Evolutionary conservation across 2,113 vertebrate genomes (phyloP), one percentile per base, ranked within the genome.

Genomic region (Corvus cornix): DNA sequence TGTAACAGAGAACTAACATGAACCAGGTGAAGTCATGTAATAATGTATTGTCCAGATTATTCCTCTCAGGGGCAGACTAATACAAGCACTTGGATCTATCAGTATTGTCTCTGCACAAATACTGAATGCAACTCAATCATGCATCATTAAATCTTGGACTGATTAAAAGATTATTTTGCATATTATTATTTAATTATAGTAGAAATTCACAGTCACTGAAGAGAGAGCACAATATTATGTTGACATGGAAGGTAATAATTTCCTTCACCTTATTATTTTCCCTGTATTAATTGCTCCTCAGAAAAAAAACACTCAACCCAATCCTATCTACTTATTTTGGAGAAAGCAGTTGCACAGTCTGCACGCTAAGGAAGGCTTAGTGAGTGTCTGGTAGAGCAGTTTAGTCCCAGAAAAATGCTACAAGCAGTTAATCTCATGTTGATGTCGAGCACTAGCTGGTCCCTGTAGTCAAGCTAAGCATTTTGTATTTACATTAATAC

Each of bases 401-500:
- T 96, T 3, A 92, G 49, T 22, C 53, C 75, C 21, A 76, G 51
- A 3, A 92, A 94, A 95, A 74, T 7, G 39, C 83, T 70, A 22
- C 43, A 22, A 67, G 76, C 90, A 86, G 41, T 95, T 95, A 93
- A 95, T 90, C 83, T 77, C 76, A 17, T n/a, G 76, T 23, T 78
- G 31, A 81, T 84, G 68, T 68, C 2, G 11, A 84, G 81, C 6
- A 8, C 64, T 28, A 27, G 64, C 59, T 59, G 67, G 41, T 49
- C 59, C 76, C 84, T 60, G n/a, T 26, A n/a, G 62, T 9, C 87
- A 64, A 43, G 52, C 44, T 84, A 53, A 92, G 56, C 80, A 87
- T 91, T 96, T 88, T 69, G 43, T 69, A 52, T 78, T 91, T 76
- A 84, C 94, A 90, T 46, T 87, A 93, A 93, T 79, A 67, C 63